These are phyloP conservation scores for Rhaphigaster nebulosa DNA, from an alignment of 2,888 invertebrate species.

Conservation along the genomic window DNA sequence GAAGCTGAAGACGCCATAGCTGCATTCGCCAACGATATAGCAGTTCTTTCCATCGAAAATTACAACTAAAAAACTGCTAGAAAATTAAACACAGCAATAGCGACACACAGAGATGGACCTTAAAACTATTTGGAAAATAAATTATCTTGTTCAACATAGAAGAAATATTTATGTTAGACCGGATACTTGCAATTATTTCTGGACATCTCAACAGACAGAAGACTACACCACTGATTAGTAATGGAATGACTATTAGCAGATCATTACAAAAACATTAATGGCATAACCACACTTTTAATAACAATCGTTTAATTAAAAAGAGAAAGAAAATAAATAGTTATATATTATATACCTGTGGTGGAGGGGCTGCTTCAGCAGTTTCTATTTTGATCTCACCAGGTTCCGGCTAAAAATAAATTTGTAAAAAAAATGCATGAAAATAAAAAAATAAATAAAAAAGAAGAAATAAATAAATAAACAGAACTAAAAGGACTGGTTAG, in stretches of 20 bases:
- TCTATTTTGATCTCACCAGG: constrained; percentile 53
- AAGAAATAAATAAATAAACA: neutral
- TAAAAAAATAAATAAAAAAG: constrained; percentile 29
- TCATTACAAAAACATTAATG: neutral
- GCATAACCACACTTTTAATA: neutral
- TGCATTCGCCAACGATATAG: too few species aligned
- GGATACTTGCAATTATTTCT: neutral
- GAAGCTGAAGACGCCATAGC: too few species aligned
- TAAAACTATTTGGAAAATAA: too few species aligned
- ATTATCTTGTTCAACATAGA: too few species aligned
- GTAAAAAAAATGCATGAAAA: constrained; percentile 47
- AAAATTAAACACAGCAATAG: too few species aligned
- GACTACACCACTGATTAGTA: neutral
- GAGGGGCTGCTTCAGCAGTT: constrained; percentile 48
- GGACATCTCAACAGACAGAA: neutral
- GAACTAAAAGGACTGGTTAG: neutral
- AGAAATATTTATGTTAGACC: neutral
- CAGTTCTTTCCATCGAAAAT: too few species aligned
- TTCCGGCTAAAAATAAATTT: constrained; percentile 56
- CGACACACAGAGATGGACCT: too few species aligned
- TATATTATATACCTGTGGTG: constrained; percentile 47
- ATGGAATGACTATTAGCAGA: neutral
- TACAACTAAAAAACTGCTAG: too few species aligned
- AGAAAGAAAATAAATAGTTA: neutral
- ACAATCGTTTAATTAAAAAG: neutral